A percentile compares a stretch with the other conserved stretches of the same genome.
These are phyloP conservation scores for Noctuana brunneofusca DNA, from an alignment of 2,888 invertebrate genomes.

Conservation along the genomic window DNA sequence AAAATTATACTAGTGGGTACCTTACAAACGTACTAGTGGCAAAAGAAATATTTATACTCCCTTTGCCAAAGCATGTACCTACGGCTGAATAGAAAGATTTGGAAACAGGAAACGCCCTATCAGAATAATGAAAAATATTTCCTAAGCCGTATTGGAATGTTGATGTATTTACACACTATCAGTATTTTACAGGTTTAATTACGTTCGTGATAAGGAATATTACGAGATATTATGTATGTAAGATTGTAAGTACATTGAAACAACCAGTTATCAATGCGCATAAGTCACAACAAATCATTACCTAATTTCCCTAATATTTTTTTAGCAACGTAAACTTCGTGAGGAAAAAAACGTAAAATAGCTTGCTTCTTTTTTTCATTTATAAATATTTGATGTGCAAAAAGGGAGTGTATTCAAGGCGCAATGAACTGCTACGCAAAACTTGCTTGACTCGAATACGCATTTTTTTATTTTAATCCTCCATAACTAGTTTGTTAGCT, in stretches of 20 bases:
- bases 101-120: background rate
- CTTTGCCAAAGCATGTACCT: too few relatives aligned
- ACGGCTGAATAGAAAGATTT: background rate
- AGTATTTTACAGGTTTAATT: constrained; percentile 5
- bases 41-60: too few relatives aligned
- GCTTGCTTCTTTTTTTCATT: background rate
- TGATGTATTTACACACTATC: background rate
- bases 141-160: background rate
- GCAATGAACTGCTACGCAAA: constrained; percentile 29
- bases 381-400: constrained; percentile 14
- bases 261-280: background rate
- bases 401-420: constrained; percentile 18
- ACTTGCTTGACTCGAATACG: constrained; percentile 32
- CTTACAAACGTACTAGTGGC: too few relatives aligned
- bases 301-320: too few relatives aligned
- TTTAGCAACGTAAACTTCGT: background rate
- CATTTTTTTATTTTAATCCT: constrained; percentile 24
- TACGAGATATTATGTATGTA: too few relatives aligned
- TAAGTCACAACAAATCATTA: too few relatives aligned
- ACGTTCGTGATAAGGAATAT: constrained; percentile 6
- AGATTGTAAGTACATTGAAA: constrained; percentile 14
- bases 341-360: background rate
- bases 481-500: constrained; percentile 28
- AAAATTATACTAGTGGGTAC: too few relatives aligned
- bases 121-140: background rate